These are phyloP conservation scores for Aphodius sticticus DNA, from an alignment of 2,888 invertebrate genomes.

Conservation along the genomic window DNA sequence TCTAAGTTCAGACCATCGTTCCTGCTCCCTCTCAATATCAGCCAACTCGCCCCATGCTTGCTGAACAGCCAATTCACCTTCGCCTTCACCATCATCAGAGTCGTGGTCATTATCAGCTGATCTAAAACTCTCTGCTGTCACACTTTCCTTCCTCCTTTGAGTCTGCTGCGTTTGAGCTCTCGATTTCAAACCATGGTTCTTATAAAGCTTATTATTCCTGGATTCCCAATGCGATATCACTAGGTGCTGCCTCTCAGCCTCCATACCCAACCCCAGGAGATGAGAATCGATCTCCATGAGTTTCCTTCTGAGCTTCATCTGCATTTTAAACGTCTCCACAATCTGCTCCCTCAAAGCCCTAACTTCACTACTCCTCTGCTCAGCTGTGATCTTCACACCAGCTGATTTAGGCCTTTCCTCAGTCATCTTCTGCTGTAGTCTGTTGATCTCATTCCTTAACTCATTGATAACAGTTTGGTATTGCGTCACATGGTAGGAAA, in stretches of 20 bases:
- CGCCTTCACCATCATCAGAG: constrained; percentile 57
- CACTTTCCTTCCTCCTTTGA: constrained; percentile 60
- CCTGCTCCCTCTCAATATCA: constrained; percentile 86
- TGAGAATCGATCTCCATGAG: constrained; percentile 93
- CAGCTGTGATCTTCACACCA: constrained; percentile 56
- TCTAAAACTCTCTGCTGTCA: constrained; percentile 53
- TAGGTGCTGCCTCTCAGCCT: constrained; percentile 87
- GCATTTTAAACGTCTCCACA: constrained; percentile 88
- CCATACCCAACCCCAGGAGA: constrained; percentile 84
- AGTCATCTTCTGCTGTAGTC: constrained; percentile 82
- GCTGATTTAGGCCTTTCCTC: constrained; percentile 70
- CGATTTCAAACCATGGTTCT: constrained; percentile 64
- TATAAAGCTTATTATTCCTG: constrained; percentile 78
- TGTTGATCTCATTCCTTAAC: constrained; percentile 82
- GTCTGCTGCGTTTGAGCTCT: constrained; percentile 70
- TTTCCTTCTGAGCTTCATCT: constrained; percentile 87
- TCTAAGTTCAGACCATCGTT: constrained; percentile 78
- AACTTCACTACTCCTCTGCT: constrained; percentile 47
- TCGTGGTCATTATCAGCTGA: constrained; percentile 57
- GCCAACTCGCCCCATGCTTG: constrained; percentile 86
- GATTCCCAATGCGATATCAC: constrained; percentile 92
- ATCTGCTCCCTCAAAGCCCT: constrained; percentile 79
- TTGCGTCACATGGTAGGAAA: constrained; percentile 78
- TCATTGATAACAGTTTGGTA: constrained; percentile 85
- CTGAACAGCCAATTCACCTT: constrained; percentile 74